These are phyloP conservation scores for Folsomia manolachei DNA, from an alignment of 2,888 invertebrate species.

Conservation along the genomic window DNA sequence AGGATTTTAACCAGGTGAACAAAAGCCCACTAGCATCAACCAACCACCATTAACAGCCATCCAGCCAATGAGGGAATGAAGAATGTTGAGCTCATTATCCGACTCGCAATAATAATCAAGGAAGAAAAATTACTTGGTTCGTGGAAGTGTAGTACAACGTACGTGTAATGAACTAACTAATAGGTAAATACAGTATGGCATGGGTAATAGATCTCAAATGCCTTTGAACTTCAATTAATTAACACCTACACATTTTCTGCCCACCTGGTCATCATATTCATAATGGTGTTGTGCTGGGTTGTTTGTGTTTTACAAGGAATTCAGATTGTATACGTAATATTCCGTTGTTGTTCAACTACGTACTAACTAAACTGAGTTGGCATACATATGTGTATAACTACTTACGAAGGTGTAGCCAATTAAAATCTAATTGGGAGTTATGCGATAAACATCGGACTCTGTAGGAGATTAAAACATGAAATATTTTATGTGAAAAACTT, in stretches of 20 bases:
- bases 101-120: not conserved
- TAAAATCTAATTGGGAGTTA: too few species aligned
- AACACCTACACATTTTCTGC: constrained; percentile 43
- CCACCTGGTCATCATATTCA: constrained; percentile 29
- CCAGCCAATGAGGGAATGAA: not conserved
- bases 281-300: not conserved
- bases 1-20: not conserved
- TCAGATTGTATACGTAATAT: not conserved
- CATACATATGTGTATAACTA: too few species aligned
- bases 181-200: not conserved
- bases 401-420: not conserved
- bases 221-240: constrained; percentile 47
- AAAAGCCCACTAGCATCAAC: too few species aligned
- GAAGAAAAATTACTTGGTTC: not conserved
- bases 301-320: not conserved
- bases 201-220: constrained; percentile 26
- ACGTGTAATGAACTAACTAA: constrained; percentile 3
- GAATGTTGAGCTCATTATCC: not conserved
- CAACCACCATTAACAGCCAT: not conserved
- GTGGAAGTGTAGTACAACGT: not conserved
- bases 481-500: too few species aligned
- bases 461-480: too few species aligned
- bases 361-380: too few species aligned
- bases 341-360: not conserved
- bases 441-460: too few species aligned